These are phyloP conservation scores for Tetragonisca angustula DNA, from an alignment of 2,888 invertebrate genomes.

Conservation along the genomic window DNA sequence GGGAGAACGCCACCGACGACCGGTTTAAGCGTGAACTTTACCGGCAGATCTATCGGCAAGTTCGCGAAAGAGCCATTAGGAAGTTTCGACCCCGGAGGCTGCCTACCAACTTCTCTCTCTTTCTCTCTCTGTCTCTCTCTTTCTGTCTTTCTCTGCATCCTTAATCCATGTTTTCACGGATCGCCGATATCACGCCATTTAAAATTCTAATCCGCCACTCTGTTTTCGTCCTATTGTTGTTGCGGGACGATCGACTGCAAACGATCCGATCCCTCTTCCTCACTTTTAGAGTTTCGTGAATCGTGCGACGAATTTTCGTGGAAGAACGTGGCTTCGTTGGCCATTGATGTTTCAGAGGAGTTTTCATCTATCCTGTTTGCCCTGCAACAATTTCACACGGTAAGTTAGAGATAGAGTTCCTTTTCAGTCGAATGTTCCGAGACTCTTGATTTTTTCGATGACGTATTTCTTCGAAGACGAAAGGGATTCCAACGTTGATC, in stretches of 20 bases:
- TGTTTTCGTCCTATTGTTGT: constrained; percentile 49
- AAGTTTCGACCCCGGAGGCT: constrained; percentile 53
- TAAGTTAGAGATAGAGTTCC: not conserved
- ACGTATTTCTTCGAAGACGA: too few species aligned
- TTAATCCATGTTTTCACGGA: constrained; percentile 65
- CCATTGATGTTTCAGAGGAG: not conserved
- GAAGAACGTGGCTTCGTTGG: too few species aligned
- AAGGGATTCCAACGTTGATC: too few species aligned
- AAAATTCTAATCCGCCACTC: constrained; percentile 63
- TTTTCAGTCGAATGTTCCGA: too few species aligned
- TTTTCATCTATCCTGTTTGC: too few species aligned
- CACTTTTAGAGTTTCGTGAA: not conserved
- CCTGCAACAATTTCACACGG: constrained; percentile 4
- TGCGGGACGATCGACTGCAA: constrained; percentile 14
- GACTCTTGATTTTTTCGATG: too few species aligned
- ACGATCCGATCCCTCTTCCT: not conserved
- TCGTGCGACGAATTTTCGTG: not conserved
- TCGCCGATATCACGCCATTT: constrained; percentile 60
- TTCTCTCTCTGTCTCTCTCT: not conserved
- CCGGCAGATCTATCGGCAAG: constrained; percentile 60
- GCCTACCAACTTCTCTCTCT: not conserved
- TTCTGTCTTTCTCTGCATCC: constrained; percentile 35
- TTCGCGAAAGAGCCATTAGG: constrained; percentile 66
- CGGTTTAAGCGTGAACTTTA: constrained; percentile 50
- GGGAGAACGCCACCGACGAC: constrained; percentile 27